A percentile compares a stretch with the other conserved stretches of the same genome.
phyloP scores from a whole-genome alignment of 2,113 vertebrate genomes.

The Corythoichthys haematopterus region DNA sequence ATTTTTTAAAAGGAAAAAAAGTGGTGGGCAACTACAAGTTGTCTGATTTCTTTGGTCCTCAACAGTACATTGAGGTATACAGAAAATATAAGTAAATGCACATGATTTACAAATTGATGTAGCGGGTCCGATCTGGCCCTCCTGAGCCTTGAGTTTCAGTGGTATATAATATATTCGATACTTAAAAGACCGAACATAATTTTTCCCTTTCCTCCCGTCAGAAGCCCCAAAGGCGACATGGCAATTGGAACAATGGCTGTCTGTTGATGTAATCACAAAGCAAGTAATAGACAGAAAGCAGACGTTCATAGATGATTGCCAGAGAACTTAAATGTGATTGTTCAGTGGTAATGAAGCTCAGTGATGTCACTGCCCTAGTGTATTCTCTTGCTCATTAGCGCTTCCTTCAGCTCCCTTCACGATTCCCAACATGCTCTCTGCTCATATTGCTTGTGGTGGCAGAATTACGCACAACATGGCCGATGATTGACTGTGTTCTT shows the following conservation, averaged over 20 bases:
- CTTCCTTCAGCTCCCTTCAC: constrained; percentile 17
- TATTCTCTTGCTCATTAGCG: constrained; percentile 9
- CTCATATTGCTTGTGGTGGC: background rate
- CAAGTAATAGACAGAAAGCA: constrained; percentile 38
- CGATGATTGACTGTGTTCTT: constrained; percentile 34
- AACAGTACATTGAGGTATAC: no score
- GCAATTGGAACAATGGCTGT: constrained; percentile 53
- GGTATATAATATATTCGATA: no score
- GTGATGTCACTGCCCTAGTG: constrained; percentile 36
- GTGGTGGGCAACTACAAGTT: no score
- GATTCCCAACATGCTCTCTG: constrained; percentile 26
- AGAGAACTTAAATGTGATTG: constrained; percentile 7
- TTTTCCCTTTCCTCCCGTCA: constrained; percentile 31
- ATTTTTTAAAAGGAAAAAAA: no score
- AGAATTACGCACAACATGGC: constrained; percentile 6
- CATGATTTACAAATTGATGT: no score
- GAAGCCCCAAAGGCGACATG: constrained; percentile 38
- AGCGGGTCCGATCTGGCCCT: no score
- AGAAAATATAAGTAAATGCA: no score
- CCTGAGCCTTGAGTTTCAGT: no score
- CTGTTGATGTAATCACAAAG: constrained; percentile 50
- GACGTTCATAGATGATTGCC: constrained; percentile 29
- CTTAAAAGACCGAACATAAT: background rate
- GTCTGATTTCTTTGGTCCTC: no score
- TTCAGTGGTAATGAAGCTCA: constrained; percentile 24